phyloP scores from a whole-genome alignment of 2,888 invertebrate genomes.

The Chorisops tibialis region DNA sequence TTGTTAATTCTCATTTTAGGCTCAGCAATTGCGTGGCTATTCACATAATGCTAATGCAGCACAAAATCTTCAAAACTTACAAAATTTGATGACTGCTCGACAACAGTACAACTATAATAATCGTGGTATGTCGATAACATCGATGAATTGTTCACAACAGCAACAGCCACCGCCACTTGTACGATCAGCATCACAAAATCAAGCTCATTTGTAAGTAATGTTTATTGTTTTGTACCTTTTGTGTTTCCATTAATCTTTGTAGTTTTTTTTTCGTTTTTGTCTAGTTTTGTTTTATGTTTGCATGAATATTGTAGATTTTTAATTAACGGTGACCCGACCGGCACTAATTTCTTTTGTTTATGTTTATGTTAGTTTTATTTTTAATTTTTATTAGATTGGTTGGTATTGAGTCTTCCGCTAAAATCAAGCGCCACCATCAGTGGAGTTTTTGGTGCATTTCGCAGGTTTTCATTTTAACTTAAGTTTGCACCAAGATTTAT shows the following conservation, averaged over 20 bases:
- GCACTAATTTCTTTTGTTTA: too few relatives aligned
- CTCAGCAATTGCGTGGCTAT: conserved; percentile 32
- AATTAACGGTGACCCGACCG: too few relatives aligned
- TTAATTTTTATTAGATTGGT: too few relatives aligned
- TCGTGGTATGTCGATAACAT: conserved; percentile 28
- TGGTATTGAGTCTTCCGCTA: too few relatives aligned
- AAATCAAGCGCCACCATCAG: too few relatives aligned
- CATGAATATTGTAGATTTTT: too few relatives aligned
- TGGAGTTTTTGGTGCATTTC: too few relatives aligned
- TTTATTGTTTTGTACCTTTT: not conserved
- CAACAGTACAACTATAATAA: conserved; percentile 31
- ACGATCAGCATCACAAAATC: conserved; percentile 50
- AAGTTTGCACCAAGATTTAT: too few relatives aligned
- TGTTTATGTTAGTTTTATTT: too few relatives aligned
- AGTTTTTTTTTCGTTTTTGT: too few relatives aligned
- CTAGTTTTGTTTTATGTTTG: not conserved
- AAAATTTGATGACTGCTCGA: conserved; percentile 29
- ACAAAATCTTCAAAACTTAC: conserved; percentile 24
- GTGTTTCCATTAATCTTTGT: conserved; percentile 18
- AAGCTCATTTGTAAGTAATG: conserved; percentile 32
- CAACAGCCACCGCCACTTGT: conserved; percentile 54
- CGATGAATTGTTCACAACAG: conserved; percentile 26
- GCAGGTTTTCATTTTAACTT: too few relatives aligned
- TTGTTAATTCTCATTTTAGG: too few relatives aligned
- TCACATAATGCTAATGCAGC: conserved; percentile 12